Percentiles rank a stretch among this genome's conserved stretches.
phyloP scores from a whole-genome alignment of 2,797 vertebrate species.

The Neolamprologus multifasciatus region DNA sequence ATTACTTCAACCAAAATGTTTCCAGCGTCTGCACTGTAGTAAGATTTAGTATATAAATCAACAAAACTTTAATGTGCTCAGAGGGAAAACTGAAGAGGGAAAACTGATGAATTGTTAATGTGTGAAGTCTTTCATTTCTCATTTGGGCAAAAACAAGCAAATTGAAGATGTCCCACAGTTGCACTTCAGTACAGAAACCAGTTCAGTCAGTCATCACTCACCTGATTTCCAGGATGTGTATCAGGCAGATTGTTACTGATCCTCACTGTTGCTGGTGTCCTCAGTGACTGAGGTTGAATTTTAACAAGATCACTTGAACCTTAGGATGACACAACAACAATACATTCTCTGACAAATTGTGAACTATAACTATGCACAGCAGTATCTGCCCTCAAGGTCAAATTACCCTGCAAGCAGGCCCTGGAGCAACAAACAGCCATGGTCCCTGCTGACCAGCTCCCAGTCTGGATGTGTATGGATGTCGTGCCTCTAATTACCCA shows the following conservation, averaged over 20 bases:
- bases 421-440: neutral
- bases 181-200: neutral
- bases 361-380: neutral
- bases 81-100: neutral
- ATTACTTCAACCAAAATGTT: neutral
- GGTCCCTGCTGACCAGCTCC: neutral
- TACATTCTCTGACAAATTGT: neutral
- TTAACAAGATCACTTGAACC: conserved; percentile 54
- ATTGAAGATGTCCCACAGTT: neutral
- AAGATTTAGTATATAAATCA: neutral
- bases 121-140: neutral
- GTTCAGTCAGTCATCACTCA: conserved; percentile 20
- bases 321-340: conserved; percentile 11
- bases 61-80: neutral
- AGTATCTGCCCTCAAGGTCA: neutral
- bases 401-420: neutral
- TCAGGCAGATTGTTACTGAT: conserved; percentile 1
- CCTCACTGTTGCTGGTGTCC: neutral
- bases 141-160: neutral
- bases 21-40: neutral
- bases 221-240: conserved; percentile 27
- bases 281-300: conserved; percentile 14
- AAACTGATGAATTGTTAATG: neutral
- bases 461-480: neutral
- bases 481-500: neutral